Percentiles rank a stretch among this genome's conserved stretches.
Conservation (phyloP, 2,888 invertebrate species). For the Opisthograptis luteolata region DNA sequence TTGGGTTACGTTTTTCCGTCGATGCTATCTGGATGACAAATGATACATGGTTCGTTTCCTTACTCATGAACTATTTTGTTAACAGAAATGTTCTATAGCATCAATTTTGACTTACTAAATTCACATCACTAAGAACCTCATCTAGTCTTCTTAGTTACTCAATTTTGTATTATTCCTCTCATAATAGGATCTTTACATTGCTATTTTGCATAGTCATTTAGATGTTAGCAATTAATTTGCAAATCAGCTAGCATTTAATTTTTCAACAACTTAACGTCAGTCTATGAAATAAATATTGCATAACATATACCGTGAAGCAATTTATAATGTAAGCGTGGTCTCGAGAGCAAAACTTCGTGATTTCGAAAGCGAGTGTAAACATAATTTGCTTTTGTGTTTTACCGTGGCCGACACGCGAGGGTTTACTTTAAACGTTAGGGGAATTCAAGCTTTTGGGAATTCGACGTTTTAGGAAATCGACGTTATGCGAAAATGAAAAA, state of each 20-base stretch:
- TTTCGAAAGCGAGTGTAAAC: constrained; percentile 72
- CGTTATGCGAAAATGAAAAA: no score
- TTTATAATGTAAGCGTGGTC: constrained; percentile 47
- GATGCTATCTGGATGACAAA: constrained; percentile 39
- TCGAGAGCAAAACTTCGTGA: constrained; percentile 74
- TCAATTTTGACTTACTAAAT: constrained; percentile 6
- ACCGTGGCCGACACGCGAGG: constrained; percentile 37
- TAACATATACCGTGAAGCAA: constrained; percentile 44
- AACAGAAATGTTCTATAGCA: constrained; percentile 18
- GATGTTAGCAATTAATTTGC: constrained; percentile 15
- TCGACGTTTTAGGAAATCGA: no score
- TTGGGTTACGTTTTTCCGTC: constrained; percentile 36
- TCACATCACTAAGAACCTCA: no score
- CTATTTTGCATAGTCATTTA: constrained; percentile 7
- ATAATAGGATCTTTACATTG: neutral
- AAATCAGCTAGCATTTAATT: constrained; percentile 22
- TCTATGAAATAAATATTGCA: constrained; percentile 35
- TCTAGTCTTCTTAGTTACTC: no score
- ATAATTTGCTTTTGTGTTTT: constrained; percentile 43
- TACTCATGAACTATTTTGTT: constrained; percentile 34
- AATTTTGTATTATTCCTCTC: no score
- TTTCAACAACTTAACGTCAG: constrained; percentile 25
- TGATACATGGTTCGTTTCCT: constrained; percentile 31
- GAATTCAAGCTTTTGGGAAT: no score
- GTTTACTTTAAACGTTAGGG: constrained; percentile 26